phyloP scores from a whole-genome alignment of 1,140 invertebrate species.

The Pemphigus obesinymphae region DNA sequence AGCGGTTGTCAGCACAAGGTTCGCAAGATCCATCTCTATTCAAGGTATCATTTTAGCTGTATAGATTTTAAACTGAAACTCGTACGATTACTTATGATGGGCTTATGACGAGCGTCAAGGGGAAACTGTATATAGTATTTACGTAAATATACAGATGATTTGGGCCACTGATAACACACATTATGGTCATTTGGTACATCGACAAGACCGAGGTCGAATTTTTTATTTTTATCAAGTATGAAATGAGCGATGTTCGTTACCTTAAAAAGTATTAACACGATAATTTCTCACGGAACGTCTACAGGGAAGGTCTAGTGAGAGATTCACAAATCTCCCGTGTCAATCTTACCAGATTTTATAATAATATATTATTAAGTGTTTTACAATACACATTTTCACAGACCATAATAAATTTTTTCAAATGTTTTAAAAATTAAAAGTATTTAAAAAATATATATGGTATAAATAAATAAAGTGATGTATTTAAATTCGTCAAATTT shows the following conservation, averaged over 20 bases:
- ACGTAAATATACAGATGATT: not conserved
- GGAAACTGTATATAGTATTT: too few relatives aligned
- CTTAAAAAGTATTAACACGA: not conserved
- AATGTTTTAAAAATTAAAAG: too few relatives aligned
- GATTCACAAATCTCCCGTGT: not conserved
- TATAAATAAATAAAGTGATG: too few relatives aligned
- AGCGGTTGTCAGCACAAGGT: not conserved
- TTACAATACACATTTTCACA: too few relatives aligned
- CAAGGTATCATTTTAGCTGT: too few relatives aligned
- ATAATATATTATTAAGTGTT: too few relatives aligned
- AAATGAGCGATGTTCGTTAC: not conserved
- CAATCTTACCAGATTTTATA: not conserved
- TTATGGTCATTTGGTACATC: not conserved
- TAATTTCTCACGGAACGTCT: not conserved
- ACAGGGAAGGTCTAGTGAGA: not conserved
- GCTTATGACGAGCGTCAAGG: not conserved
- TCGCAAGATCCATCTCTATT: not conserved
- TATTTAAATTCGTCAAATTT: too few relatives aligned
- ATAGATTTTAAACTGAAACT: not conserved
- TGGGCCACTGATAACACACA: not conserved
- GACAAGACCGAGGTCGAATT: slow-evolving; percentile 5
- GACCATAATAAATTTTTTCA: too few relatives aligned
- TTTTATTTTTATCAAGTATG: not conserved
- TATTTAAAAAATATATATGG: too few relatives aligned
- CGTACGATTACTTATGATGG: not conserved